phyloP scores from a whole-genome alignment of 2,113 vertebrate species.

The Cairina moschata region DNA sequence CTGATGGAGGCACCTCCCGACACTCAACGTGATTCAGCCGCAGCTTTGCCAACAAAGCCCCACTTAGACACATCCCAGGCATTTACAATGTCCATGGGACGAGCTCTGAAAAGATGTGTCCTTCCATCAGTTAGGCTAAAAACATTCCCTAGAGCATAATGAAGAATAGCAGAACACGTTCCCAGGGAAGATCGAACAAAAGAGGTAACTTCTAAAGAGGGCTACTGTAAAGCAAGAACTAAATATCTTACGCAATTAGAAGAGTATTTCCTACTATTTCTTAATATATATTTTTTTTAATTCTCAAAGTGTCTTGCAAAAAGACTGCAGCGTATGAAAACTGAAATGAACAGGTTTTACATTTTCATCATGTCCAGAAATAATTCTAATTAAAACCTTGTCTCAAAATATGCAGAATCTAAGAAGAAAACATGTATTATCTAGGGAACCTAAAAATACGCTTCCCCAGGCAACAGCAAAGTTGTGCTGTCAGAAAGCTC shows the following conservation, averaged over 20 bases:
- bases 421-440: slow-evolving; percentile 21
- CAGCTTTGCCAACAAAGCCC: background rate
- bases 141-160: background rate
- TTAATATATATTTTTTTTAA: background rate
- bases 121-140: background rate
- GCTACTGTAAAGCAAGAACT: background rate
- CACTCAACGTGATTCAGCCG: background rate
- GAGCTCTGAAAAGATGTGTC: background rate
- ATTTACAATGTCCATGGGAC: background rate
- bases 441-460: slow-evolving; percentile 46
- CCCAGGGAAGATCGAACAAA: background rate
- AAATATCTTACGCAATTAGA: background rate
- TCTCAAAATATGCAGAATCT: slow-evolving; percentile 20
- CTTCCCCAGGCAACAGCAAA: slow-evolving; percentile 40
- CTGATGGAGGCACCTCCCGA: background rate
- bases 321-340: background rate
- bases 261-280: background rate
- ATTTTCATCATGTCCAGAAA: background rate
- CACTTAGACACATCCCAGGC: background rate
- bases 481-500: slow-evolving; percentile 16
- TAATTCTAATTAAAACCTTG: slow-evolving; percentile 27
- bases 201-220: background rate
- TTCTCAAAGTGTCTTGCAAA: background rate
- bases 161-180: background rate
- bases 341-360: background rate